These are phyloP conservation scores for Caenorhabditis macrosperma DNA, from an alignment of 2,888 invertebrate species.

Conservation along the genomic window DNA sequence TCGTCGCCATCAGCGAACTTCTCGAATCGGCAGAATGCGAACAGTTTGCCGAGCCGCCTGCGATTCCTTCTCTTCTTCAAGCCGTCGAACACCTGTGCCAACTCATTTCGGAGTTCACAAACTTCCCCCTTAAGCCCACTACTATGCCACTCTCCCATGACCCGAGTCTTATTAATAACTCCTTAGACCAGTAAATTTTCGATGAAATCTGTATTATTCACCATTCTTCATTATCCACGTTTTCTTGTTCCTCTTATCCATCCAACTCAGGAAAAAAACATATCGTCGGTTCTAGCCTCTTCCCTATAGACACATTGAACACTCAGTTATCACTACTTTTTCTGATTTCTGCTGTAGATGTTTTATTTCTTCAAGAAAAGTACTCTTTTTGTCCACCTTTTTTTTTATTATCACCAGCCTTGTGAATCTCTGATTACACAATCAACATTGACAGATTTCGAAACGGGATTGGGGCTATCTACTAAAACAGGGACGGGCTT, in stretches of 20 bases:
- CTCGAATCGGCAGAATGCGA: slow-evolving; percentile 12
- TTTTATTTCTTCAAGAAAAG: no score
- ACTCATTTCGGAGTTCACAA: slow-evolving; percentile 32
- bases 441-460: slow-evolving; percentile 14
- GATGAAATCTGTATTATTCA: not conserved
- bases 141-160: not conserved
- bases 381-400: not conserved
- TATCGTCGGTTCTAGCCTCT: slow-evolving; percentile 1
- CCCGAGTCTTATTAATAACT: no score
- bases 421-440: slow-evolving; percentile 4
- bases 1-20: slow-evolving; percentile 24
- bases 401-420: slow-evolving; percentile 9
- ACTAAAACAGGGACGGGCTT: slow-evolving; percentile 21
- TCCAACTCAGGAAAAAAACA: not conserved
- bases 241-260: not conserved
- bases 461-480: not conserved
- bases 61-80: not conserved
- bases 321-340: not conserved
- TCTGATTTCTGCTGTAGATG: not conserved
- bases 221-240: not conserved
- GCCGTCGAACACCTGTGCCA: slow-evolving; percentile 20
- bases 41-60: slow-evolving; percentile 12
- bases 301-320: no score
- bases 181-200: no score
- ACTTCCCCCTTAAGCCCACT: slow-evolving; percentile 34